phyloP scores from a whole-genome alignment of 2,113 vertebrate genomes.

The Silurus glanis region DNA sequence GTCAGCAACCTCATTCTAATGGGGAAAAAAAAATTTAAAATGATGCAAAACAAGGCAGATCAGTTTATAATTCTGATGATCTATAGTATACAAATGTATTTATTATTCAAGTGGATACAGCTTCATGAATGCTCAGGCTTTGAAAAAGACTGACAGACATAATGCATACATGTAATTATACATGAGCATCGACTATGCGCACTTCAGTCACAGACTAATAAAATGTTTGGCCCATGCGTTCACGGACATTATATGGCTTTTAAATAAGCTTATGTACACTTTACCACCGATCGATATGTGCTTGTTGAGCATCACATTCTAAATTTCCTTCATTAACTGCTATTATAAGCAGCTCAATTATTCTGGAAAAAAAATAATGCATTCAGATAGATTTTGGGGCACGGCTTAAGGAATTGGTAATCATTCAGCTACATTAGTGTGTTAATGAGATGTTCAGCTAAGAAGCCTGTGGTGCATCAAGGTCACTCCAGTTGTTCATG shows the following conservation, averaged over 20 bases:
- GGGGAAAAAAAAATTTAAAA: neutral
- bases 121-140: neutral
- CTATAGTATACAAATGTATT: neutral
- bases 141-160: too few species aligned
- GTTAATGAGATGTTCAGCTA: neutral
- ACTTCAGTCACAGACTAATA: neutral
- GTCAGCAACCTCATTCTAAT: conserved; percentile 33
- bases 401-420: neutral
- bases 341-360: neutral
- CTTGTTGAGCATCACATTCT: neutral
- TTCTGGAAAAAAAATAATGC: neutral
- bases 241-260: neutral
- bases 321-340: neutral
- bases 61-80: neutral
- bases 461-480: neutral
- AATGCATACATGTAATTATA: too few species aligned
- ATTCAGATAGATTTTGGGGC: neutral
- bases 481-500: neutral
- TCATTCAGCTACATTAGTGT: neutral
- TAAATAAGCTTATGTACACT: too few species aligned
- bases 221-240: neutral
- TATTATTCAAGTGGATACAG: neutral
- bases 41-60: neutral
- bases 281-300: too few species aligned
- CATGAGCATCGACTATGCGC: neutral